These are phyloP conservation scores for Nemapogon koenigi DNA, from an alignment of 2,888 invertebrate genomes.

Conservation along the genomic window DNA sequence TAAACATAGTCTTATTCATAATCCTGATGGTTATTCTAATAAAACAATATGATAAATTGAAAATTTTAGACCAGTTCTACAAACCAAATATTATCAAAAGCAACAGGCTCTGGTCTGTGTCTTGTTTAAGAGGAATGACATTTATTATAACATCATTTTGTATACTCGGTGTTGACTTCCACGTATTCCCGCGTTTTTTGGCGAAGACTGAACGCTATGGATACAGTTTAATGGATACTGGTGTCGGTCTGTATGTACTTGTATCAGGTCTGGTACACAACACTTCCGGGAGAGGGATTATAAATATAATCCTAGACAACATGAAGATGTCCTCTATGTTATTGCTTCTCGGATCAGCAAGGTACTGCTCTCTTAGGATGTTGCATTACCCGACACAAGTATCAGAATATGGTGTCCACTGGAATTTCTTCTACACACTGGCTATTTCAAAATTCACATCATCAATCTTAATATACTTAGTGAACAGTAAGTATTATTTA, in stretches of 20 bases:
- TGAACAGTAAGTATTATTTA: conserved; percentile 57
- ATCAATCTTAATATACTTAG: conserved; percentile 62
- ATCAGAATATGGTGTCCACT: conserved; percentile 95
- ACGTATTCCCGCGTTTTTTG: conserved; percentile 81
- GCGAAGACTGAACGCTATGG: conserved; percentile 90
- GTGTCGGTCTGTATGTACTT: conserved; percentile 88
- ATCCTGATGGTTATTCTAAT: neutral
- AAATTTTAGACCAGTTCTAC: neutral
- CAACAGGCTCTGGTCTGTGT: conserved; percentile 52
- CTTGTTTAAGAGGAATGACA: conserved; percentile 72
- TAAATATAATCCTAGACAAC: conserved; percentile 37
- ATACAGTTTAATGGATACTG: conserved; percentile 92
- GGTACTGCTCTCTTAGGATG: conserved; percentile 66
- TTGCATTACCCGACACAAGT: conserved; percentile 87
- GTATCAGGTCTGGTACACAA: conserved; percentile 79
- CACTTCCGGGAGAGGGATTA: conserved; percentile 26
- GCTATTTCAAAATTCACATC: conserved; percentile 81
- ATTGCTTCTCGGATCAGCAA: conserved; percentile 66
- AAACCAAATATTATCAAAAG: conserved; percentile 23
- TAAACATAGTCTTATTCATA: conserved; percentile 32
- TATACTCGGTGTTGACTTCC: conserved; percentile 95
- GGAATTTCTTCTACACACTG: conserved; percentile 98
- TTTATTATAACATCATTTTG: conserved; percentile 78
- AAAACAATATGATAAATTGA: neutral
- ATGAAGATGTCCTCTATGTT: conserved; percentile 35